Percentiles rank a stretch among this genome's conserved stretches.
phyloP scores from a whole-genome alignment of 2,888 invertebrate genomes.

The Drosophila borborema region DNA sequence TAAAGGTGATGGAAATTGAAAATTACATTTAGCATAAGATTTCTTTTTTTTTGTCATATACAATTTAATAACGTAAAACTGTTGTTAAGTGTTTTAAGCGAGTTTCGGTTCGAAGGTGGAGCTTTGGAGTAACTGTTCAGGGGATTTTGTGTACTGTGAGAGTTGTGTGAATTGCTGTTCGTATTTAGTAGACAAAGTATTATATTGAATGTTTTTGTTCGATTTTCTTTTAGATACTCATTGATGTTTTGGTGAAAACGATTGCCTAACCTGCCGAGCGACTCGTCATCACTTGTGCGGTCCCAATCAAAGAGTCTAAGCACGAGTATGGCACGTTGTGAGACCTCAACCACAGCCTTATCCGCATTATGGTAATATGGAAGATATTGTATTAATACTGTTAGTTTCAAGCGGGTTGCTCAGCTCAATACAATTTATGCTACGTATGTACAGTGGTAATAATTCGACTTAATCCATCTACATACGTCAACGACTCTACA shows the following conservation, averaged over 20 bases:
- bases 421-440: conserved; percentile 21
- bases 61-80: conserved; percentile 2
- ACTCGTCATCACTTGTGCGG: conserved; percentile 95
- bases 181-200: conserved; percentile 7
- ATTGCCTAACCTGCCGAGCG: conserved; percentile 93
- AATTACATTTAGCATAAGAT: not conserved
- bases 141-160: conserved; percentile 31
- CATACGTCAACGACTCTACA: conserved; percentile 37
- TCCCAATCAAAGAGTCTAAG: conserved; percentile 96
- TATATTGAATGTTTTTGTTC: conserved; percentile 14
- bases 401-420: conserved; percentile 39
- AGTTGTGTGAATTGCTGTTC: conserved; percentile 8
- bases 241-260: conserved; percentile 33
- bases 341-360: conserved; percentile 88
- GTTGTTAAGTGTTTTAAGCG: conserved; percentile 50
- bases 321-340: conserved; percentile 86
- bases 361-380: conserved; percentile 52
- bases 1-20: conserved; percentile 76
- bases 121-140: conserved; percentile 15
- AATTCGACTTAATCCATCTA: conserved; percentile 30
- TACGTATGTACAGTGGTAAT: conserved; percentile 42
- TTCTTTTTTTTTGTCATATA: too few relatives aligned
- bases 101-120: conserved; percentile 36
- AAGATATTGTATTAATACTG: conserved; percentile 58
- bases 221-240: conserved; percentile 23